Conservation (phyloP, 1,140 invertebrate species). For the Zophobas morio region DNA sequence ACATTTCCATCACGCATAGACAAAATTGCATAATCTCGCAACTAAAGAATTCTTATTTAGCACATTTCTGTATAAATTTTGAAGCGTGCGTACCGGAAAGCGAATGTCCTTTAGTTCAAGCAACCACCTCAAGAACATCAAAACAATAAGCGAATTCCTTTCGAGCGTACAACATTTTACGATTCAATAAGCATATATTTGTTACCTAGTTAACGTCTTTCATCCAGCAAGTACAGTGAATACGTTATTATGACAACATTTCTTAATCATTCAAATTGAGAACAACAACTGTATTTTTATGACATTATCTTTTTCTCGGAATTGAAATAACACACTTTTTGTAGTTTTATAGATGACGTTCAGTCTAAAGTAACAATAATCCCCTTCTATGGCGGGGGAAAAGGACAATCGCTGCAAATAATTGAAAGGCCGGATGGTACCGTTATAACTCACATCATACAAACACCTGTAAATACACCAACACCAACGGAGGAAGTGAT, state of each 20-base stretch:
- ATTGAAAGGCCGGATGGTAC: slow-evolving; percentile 70
- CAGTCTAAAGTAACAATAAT: slow-evolving; percentile 61
- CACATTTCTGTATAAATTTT: slow-evolving; percentile 21
- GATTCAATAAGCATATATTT: slow-evolving; percentile 37
- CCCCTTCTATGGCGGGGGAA: slow-evolving; percentile 78
- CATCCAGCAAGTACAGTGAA: slow-evolving; percentile 8
- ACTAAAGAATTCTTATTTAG: slow-evolving; percentile 24
- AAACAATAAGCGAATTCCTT: slow-evolving; percentile 26
- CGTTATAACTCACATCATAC: slow-evolving; percentile 69
- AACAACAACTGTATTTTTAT: slow-evolving; percentile 10
- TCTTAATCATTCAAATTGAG: slow-evolving; percentile 10
- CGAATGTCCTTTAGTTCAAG: slow-evolving; percentile 12
- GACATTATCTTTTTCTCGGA: not conserved
- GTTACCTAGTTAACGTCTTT: slow-evolving; percentile 40
- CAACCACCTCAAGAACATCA: slow-evolving; percentile 24
- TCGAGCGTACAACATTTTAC: slow-evolving; percentile 24
- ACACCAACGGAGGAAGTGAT: slow-evolving; percentile 52
- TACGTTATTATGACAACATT: slow-evolving; percentile 37
- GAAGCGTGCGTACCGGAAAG: slow-evolving; percentile 12
- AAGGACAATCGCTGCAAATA: slow-evolving; percentile 76
- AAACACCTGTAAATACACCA: slow-evolving; percentile 53
- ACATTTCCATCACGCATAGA: slow-evolving; percentile 33
- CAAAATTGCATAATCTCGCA: slow-evolving; percentile 13
- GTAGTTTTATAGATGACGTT: not conserved
- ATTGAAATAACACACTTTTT: not conserved